Percentiles rank a stretch among this genome's conserved stretches.
Evolutionary conservation across 2,888 invertebrate genomes (phyloP).

Genomic region (Nowickia ferox): DNA sequence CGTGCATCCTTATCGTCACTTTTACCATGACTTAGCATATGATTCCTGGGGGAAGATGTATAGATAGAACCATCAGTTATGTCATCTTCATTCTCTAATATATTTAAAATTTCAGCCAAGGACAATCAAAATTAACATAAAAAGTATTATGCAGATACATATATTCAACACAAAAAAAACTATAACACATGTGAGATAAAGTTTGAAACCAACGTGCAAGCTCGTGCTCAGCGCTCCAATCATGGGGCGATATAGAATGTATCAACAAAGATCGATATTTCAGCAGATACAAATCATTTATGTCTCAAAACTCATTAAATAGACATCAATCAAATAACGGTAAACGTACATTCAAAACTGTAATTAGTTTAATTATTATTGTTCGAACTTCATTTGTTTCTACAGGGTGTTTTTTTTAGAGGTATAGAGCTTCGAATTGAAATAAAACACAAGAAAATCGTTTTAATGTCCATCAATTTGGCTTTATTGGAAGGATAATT

Average conservation of each 20-base stretch:
- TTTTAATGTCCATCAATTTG: no score
- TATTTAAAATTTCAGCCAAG: constrained; percentile 26
- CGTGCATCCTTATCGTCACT: constrained; percentile 3
- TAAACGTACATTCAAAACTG: no score
- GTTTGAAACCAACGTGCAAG: constrained; percentile 7
- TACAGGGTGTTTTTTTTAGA: no score
- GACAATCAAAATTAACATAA: constrained; percentile 13
- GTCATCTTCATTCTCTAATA: constrained; percentile 23
- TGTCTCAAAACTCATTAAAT: background rate
- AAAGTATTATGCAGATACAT: constrained; percentile 3
- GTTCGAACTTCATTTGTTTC: no score
- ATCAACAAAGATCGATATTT: background rate
- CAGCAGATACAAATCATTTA: background rate
- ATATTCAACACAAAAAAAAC: constrained; percentile 1
- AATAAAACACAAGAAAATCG: no score
- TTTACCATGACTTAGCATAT: constrained; percentile 15
- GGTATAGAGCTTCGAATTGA: no score
- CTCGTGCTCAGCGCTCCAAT: constrained; percentile 20
- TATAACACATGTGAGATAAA: constrained; percentile 1
- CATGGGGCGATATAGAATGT: background rate
- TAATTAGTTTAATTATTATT: no score
- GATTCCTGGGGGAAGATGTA: constrained; percentile 4
- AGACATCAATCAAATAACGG: background rate
- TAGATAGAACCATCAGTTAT: constrained; percentile 21
- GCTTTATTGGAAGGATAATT: no score